Evolutionary conservation across 1,140 invertebrate species (phyloP), one percentile per base, ranked within the genome.

Genomic region (Zaprionus gabonicus): DNA sequence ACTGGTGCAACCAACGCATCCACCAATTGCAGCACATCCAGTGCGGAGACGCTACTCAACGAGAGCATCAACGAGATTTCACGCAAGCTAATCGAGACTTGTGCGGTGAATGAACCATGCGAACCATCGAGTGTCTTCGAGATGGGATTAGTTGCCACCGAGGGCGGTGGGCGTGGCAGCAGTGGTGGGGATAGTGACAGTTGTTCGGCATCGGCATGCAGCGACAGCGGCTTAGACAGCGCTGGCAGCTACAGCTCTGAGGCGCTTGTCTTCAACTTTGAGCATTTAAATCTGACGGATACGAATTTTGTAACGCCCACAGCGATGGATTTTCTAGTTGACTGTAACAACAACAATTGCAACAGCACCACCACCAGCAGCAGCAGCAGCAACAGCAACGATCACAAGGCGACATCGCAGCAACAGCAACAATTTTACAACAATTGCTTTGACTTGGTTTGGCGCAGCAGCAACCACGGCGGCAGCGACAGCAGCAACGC

Each of bases 31-130:
- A 17, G 27, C 38, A 59, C 62, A 23, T 55, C 51, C 55, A 79
- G 63, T 31, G 78, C 90, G 38, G 92, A 93, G 70, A 82, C 91
- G 27, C 68, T 93, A 46, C 55, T 93, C 23, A 82, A 85, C 28
- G 87, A 85, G 59, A 91, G 91, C 55, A 91, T 93, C 65, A 93
- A 91, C 59, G 92, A 93, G 76, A 93, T 93, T 73, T 93, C 92
- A 44, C 80, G 87, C 44, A 92, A 93, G 78, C 71, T 93, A 17
- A 93, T 93, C 70, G 92, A 93, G 67, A 83, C 83, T 1, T 81
- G 82, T 25, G 78, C 76, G n/a, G 76, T 78, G 20, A 78, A 78
- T 44, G 76, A 78, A 46, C 56, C 75, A 41, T 55, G 27, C 56
- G 56, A 55, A 56, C 17, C 41, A 15, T 7, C 38, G 17, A 46